Conservation (phyloP, 2,797 vertebrate species). For the Pangasius krempfi region DNA sequence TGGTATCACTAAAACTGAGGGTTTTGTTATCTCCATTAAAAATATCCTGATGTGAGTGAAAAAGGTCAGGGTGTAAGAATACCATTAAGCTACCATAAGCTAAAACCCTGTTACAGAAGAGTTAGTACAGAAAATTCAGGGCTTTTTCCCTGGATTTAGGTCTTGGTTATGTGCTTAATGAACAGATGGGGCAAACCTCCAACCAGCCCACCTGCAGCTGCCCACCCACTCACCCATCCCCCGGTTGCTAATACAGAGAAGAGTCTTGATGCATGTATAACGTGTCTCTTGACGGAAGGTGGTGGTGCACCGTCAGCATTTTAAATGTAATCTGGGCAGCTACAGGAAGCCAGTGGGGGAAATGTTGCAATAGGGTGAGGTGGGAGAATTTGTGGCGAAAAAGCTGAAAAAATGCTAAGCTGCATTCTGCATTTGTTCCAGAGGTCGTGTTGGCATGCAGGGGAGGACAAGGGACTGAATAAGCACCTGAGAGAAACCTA, state of each 20-base stretch:
- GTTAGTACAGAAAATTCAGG: neutral
- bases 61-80: neutral
- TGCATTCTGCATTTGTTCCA: neutral
- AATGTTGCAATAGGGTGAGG: neutral
- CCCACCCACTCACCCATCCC: no score
- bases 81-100: neutral
- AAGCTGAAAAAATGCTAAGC: neutral
- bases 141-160: neutral
- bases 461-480: neutral
- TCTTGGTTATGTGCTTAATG: neutral
- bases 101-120: neutral
- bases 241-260: neutral
- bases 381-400: neutral
- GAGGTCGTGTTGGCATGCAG: neutral
- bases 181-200: neutral
- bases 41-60: neutral
- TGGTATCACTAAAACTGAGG: neutral
- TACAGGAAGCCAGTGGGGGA: neutral
- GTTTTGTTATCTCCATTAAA: neutral
- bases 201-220: no score
- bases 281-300: neutral
- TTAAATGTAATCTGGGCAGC: neutral
- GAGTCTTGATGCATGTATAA: neutral
- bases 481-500: neutral
- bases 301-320: no score